phyloP scores from a whole-genome alignment of 2,888 invertebrate species.

The Acleris laterana region DNA sequence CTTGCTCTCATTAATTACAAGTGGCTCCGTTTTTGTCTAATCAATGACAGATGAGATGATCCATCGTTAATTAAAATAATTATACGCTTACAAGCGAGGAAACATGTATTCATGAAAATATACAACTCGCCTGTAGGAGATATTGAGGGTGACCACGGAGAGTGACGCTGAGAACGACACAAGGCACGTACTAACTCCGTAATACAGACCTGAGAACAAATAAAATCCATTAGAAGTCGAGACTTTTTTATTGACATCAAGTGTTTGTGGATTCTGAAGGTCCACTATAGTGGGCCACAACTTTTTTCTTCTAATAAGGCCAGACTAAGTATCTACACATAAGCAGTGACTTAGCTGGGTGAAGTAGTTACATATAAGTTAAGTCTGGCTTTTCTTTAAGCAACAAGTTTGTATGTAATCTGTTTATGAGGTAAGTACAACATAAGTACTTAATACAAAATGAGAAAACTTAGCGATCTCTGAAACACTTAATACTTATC shows the following conservation, averaged over 20 bases:
- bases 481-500: too few species aligned
- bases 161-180: conserved; percentile 92
- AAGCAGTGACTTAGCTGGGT: conserved; percentile 2
- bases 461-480: too few species aligned
- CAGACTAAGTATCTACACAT: conserved; percentile 15
- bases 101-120: not conserved
- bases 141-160: conserved; percentile 93
- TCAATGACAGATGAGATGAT: too few species aligned
- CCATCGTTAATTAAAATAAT: too few species aligned
- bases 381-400: not conserved
- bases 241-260: conserved; percentile 37
- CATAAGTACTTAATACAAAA: too few species aligned
- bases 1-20: too few species aligned
- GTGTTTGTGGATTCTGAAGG: conserved; percentile 32
- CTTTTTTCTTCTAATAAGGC: conserved; percentile 12
- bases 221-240: conserved; percentile 34
- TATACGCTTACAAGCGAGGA: not conserved
- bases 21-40: too few species aligned
- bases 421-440: too few species aligned
- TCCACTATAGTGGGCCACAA: conserved; percentile 19
- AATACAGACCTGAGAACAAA: conserved; percentile 88
- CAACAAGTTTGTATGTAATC: too few species aligned
- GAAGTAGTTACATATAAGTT: conserved; percentile 10
- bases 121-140: conserved; percentile 88
- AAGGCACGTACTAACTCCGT: conserved; percentile 92